A percentile compares a stretch with the other conserved stretches of the same genome.
These are phyloP conservation scores for Neoniphon sammara DNA, from an alignment of 2,797 vertebrate genomes.

Conservation along the genomic window DNA sequence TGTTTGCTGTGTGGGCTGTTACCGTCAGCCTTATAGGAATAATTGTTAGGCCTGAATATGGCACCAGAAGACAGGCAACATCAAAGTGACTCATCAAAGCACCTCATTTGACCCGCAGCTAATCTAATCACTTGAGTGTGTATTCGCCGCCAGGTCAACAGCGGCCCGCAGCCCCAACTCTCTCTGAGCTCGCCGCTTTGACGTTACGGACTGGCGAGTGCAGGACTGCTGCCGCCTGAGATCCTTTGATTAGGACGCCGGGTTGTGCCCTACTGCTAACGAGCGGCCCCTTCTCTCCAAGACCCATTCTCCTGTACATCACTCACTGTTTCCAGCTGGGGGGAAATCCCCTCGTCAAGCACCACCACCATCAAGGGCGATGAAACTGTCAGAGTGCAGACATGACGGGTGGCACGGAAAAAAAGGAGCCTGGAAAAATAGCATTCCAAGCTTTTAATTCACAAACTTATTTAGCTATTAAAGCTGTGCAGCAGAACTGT, in stretches of 20 bases:
- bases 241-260: slow-evolving; percentile 71
- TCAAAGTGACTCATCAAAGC: slow-evolving; percentile 80
- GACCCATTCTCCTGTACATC: slow-evolving; percentile 45
- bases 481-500: slow-evolving; percentile 79
- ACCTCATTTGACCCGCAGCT: slow-evolving; percentile 74
- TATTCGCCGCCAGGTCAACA: slow-evolving; percentile 58
- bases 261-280: slow-evolving; percentile 67
- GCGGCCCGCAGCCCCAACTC: slow-evolving; percentile 48
- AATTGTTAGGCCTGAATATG: slow-evolving; percentile 54
- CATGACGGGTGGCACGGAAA: slow-evolving; percentile 46
- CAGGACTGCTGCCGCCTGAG: slow-evolving; percentile 42
- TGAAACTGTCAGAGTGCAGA: slow-evolving; percentile 52
- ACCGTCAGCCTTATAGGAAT: slow-evolving; percentile 54
- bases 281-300: slow-evolving; percentile 54
- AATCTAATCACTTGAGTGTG: slow-evolving; percentile 79
- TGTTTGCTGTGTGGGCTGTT: slow-evolving; percentile 33
- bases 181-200: slow-evolving; percentile 62
- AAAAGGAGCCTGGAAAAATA: slow-evolving; percentile 57
- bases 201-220: slow-evolving; percentile 39
- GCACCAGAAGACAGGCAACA: slow-evolving; percentile 65
- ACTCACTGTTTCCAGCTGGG: slow-evolving; percentile 63
- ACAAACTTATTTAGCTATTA: slow-evolving; percentile 77
- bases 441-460: slow-evolving; percentile 79
- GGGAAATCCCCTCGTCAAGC: slow-evolving; percentile 61
- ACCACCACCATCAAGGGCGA: slow-evolving; percentile 43